Base-by-base conservation (phyloP, 2,888 invertebrate genomes). In the Drosophila tripunctata region DNA sequence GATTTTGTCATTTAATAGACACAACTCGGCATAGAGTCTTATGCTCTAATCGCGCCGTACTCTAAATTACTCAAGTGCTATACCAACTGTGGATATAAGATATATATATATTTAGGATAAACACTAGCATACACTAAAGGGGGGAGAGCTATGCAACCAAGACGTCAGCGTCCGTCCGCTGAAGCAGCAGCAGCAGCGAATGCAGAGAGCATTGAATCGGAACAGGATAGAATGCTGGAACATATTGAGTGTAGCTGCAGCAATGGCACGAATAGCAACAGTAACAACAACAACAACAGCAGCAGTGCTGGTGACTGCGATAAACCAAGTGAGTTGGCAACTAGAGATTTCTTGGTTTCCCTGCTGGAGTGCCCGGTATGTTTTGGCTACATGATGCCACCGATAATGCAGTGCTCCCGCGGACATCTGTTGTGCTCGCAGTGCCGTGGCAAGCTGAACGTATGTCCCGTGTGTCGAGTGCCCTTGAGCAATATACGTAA, bases 341-440 rank as follows among this genome's bases (percentile, higher is more conserved):
- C 67, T 1, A 56, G 40, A 19, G 81, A 84, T 0, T 86, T 73
- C 33, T 30, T 84, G 4, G 41, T 75, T 4, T 96, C 97, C 66
- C 93, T 98, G 56, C 97, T 98, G 89, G 98, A 98, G 91, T 98
- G 98, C 91, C 98, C 98, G n/a, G 99, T 99, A 70, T 99, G 99
- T 92, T 99, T 99, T 92, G 99, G 99, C 92, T 99, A 99, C 93
- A 99, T 99, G 76, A 93, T 99, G 90, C 99, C 99, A 68, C 99
- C 99, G 17, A 99, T 99, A 87, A 94, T 99, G 91, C 99, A 99
- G 92, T 99, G 99, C 91, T 97, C 98, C 91, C 98, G 98, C 90
- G 99, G 99, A 60, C 99, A 99, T 92, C 94, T 99, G 84, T 98
- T 99, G 60, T 99, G 99, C 92, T 96, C 98, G 74, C 96, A 95